Evolutionary conservation across 2,113 vertebrate genomes (phyloP).

Genomic region (Sinocyclocheilus maitianheensis): DNA sequence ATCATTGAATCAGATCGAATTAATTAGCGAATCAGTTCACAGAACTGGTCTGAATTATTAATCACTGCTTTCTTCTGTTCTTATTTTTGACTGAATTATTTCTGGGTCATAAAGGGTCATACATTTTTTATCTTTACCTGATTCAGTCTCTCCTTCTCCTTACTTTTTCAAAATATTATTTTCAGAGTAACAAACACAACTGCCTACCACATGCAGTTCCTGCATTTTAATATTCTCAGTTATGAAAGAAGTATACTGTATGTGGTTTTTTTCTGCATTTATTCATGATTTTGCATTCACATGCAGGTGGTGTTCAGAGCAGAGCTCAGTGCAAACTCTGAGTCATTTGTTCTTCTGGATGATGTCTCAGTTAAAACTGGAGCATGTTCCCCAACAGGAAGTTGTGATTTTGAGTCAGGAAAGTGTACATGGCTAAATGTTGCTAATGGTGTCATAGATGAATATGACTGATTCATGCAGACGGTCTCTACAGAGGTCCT

Average conservation of each 20-base stretch:
- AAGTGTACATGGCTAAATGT: conserved; percentile 71
- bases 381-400: conserved; percentile 65
- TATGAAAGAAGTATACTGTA: neutral
- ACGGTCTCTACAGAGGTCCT: conserved; percentile 62
- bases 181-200: neutral
- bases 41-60: neutral
- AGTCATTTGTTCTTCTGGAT: conserved; percentile 66
- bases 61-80: neutral
- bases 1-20: neutral
- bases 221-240: neutral
- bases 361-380: conserved; percentile 68
- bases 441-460: conserved; percentile 40
- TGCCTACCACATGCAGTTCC: neutral
- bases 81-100: neutral
- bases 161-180: neutral
- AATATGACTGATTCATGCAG: conserved; percentile 69
- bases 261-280: neutral
- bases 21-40: neutral
- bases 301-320: conserved; percentile 71
- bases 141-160: neutral
- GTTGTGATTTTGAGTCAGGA: conserved; percentile 77
- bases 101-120: neutral
- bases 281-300: conserved; percentile 11
- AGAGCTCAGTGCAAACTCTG: conserved; percentile 38
- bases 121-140: neutral